A percentile compares a stretch with the other conserved stretches of the same genome.
phyloP scores from a whole-genome alignment of 1,140 invertebrate genomes.

The Ceratosolen solmsi region DNA sequence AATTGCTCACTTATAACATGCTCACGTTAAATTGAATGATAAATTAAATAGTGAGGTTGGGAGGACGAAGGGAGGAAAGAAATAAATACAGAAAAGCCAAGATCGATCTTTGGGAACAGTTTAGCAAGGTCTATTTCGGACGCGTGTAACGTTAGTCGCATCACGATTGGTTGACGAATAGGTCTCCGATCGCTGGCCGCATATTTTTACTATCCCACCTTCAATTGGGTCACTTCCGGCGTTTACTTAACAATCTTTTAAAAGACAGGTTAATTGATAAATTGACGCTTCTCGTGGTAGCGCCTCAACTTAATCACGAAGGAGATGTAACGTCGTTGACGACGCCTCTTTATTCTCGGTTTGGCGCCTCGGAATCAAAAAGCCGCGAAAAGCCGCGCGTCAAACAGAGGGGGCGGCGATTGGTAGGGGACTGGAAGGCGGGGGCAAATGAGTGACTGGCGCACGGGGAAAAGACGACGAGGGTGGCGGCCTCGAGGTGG shows the following conservation, averaged over 20 bases:
- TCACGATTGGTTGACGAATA: slow-evolving; percentile 65
- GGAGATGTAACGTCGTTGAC: too few species aligned
- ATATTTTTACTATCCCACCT: slow-evolving; percentile 69
- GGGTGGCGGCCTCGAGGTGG: too few species aligned
- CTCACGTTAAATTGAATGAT: too few species aligned
- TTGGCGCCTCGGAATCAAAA: too few species aligned
- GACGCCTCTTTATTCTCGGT: too few species aligned
- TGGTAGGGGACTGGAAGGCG: neutral
- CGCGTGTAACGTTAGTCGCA: slow-evolving; percentile 56
- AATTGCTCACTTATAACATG: too few species aligned
- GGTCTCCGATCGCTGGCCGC: slow-evolving; percentile 65
- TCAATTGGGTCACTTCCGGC: slow-evolving; percentile 72
- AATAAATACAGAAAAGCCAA: neutral
- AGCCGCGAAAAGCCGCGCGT: neutral
- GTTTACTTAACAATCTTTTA: slow-evolving; percentile 45
- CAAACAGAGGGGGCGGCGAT: neutral
- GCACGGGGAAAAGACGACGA: neutral
- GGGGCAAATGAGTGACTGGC: neutral
- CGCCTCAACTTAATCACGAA: neutral
- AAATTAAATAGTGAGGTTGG: neutral
- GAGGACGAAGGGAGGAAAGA: neutral
- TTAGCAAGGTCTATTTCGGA: slow-evolving; percentile 70
- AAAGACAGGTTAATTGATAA: too few species aligned
- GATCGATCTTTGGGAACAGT: slow-evolving; percentile 48
- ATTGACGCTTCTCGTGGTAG: neutral